Evolutionary conservation across 2,797 vertebrate genomes (phyloP).

Genomic region (Rhadinocentrus ornatus): DNA sequence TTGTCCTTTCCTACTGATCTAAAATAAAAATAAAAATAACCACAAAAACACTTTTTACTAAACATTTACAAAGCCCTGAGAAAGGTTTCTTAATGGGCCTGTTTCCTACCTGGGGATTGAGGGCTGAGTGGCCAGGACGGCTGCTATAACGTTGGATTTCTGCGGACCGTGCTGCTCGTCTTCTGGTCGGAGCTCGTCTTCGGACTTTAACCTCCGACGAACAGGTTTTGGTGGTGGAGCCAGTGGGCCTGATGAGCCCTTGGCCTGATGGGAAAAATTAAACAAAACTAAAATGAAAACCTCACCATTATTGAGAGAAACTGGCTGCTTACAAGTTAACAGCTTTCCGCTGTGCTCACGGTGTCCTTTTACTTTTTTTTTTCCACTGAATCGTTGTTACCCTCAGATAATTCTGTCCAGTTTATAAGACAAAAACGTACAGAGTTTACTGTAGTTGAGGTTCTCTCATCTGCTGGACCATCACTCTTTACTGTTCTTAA

Average conservation of each 20-base stretch:
- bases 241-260: slow-evolving; percentile 89
- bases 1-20: slow-evolving; percentile 98
- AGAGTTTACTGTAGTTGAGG: slow-evolving; percentile 84
- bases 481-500: slow-evolving; percentile 92
- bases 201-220: slow-evolving; percentile 96
- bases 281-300: neutral
- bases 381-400: neutral
- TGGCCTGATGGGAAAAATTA: slow-evolving; percentile 76
- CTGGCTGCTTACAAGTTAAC: neutral
- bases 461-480: slow-evolving; percentile 90
- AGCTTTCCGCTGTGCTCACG: neutral
- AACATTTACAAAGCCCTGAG: neutral
- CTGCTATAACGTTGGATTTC: slow-evolving; percentile 90
- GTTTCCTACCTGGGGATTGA: slow-evolving; percentile 92
- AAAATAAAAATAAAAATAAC: slow-evolving; percentile 18
- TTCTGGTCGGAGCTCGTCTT: slow-evolving; percentile 95
- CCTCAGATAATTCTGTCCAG: neutral
- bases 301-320: neutral
- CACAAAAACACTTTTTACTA: slow-evolving; percentile 1
- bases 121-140: slow-evolving; percentile 92
- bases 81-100: neutral
- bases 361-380: neutral
- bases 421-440: slow-evolving; percentile 74
- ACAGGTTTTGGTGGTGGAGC: slow-evolving; percentile 97
- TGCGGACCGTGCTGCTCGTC: slow-evolving; percentile 91